phyloP scores from a whole-genome alignment of 35 echinoderm and acorn worm genomes.

The Hemicentrotus pulcherrimus region DNA sequence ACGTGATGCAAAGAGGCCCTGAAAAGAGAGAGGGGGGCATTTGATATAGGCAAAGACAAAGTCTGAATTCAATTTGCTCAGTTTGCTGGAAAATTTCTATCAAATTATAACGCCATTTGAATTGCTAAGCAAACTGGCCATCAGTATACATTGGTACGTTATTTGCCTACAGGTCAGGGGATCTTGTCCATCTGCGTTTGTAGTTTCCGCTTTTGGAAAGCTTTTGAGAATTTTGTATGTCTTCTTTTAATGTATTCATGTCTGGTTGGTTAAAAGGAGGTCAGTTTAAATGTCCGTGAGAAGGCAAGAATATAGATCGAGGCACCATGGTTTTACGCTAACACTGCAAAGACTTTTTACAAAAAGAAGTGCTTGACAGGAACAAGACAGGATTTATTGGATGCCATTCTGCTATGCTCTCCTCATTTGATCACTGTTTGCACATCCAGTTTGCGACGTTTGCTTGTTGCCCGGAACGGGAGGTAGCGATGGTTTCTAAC shows the following conservation, averaged over 20 bases:
- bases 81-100: slow-evolving; percentile 34
- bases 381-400: neutral
- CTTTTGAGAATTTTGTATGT: neutral
- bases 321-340: slow-evolving; percentile 7
- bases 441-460: neutral
- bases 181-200: slow-evolving; percentile 15
- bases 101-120: slow-evolving; percentile 48
- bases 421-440: neutral
- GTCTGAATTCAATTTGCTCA: slow-evolving; percentile 45
- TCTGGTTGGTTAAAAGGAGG: slow-evolving; percentile 18
- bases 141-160: neutral
- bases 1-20: neutral
- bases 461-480: neutral
- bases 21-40: slow-evolving; percentile 31
- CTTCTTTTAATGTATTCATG: slow-evolving; percentile 36
- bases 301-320: slow-evolving; percentile 3
- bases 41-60: slow-evolving; percentile 33
- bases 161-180: neutral
- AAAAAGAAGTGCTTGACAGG: neutral
- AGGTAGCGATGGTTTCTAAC: slow-evolving; percentile 12
- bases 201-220: neutral
- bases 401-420: slow-evolving; percentile 14
- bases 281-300: slow-evolving; percentile 8
- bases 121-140: slow-evolving; percentile 45
- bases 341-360: neutral